Percentiles rank a stretch among this genome's conserved stretches.
These are phyloP conservation scores for Stegastes partitus DNA, from an alignment of 2,113 vertebrate genomes.

Conservation along the genomic window DNA sequence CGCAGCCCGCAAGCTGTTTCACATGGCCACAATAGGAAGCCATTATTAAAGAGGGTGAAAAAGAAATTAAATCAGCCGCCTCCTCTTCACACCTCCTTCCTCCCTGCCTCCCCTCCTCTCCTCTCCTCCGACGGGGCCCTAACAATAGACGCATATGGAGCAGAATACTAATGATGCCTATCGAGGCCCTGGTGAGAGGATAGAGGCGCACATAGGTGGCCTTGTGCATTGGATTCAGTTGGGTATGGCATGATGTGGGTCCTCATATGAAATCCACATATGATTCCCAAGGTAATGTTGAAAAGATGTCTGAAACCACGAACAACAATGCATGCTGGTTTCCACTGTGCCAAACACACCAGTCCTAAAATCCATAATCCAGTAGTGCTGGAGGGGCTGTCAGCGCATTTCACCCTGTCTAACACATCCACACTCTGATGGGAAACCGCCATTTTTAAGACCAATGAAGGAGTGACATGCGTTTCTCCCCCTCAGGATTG, in stretches of 20 bases:
- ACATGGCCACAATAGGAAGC: conserved; percentile 51
- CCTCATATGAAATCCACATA: too few relatives aligned
- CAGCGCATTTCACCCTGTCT: conserved; percentile 28
- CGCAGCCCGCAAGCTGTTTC: conserved; percentile 10
- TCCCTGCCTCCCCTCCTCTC: conserved; percentile 50
- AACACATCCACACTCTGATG: conserved; percentile 13
- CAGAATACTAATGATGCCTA: conserved; percentile 84
- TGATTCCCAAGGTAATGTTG: too few relatives aligned
- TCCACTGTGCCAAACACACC: not conserved
- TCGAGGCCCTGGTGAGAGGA: conserved; percentile 55
- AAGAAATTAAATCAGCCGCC: conserved; percentile 81
- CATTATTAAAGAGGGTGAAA: conserved; percentile 71
- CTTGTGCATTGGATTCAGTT: conserved; percentile 23
- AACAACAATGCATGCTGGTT: conserved; percentile 14
- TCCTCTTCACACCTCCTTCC: conserved; percentile 60
- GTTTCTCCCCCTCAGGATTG: conserved; percentile 8
- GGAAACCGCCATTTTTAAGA: conserved; percentile 33
- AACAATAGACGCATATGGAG: conserved; percentile 86
- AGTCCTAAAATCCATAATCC: conserved; percentile 1
- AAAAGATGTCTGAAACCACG: too few relatives aligned
- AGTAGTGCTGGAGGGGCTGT: conserved; percentile 51
- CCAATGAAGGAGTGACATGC: conserved; percentile 23
- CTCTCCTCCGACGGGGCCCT: conserved; percentile 61
- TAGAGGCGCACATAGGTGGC: conserved; percentile 35
- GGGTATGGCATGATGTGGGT: not conserved